Percentiles rank a stretch among this genome's conserved stretches.
Conservation (phyloP, 2,888 invertebrate genomes). For the Brachypalpus laphriformis region DNA sequence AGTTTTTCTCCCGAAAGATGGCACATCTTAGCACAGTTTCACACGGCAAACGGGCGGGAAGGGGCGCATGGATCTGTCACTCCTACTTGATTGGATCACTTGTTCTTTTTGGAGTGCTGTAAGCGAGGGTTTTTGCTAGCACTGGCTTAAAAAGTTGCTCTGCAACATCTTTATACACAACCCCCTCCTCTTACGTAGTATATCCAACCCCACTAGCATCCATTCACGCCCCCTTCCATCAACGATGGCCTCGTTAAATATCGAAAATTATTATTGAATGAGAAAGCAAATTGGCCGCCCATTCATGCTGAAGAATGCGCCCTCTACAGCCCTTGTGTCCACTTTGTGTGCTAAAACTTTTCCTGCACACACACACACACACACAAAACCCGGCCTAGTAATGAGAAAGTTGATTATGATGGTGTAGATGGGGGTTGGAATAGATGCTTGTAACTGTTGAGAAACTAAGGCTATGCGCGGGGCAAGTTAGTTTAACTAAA, state of each 20-base stretch:
- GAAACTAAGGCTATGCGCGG: slow-evolving; percentile 19
- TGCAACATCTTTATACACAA: background rate
- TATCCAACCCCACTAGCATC: background rate
- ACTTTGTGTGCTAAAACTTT: slow-evolving; percentile 57
- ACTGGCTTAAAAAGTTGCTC: slow-evolving; percentile 62
- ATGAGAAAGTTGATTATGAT: slow-evolving; percentile 62
- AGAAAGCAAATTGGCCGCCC: slow-evolving; percentile 68
- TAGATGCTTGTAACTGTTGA: slow-evolving; percentile 17
- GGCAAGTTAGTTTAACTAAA: slow-evolving; percentile 56
- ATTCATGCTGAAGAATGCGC: slow-evolving; percentile 52
- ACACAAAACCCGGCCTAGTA: slow-evolving; percentile 51
- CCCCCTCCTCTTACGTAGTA: too few species aligned
- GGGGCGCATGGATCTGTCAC: slow-evolving; percentile 53
- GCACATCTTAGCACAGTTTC: slow-evolving; percentile 11
- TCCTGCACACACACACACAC: background rate
- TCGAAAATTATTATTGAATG: slow-evolving; percentile 73
- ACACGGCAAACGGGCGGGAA: background rate
- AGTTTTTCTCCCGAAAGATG: slow-evolving; percentile 44
- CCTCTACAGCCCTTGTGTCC: slow-evolving; percentile 39
- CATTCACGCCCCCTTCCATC: background rate
- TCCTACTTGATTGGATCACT: slow-evolving; percentile 72
- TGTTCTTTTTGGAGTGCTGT: slow-evolving; percentile 61
- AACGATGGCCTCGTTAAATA: slow-evolving; percentile 56
- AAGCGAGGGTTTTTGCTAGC: slow-evolving; percentile 20
- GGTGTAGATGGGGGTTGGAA: background rate